These are phyloP conservation scores for Pachymerium ferrugineum DNA, from an alignment of 2,888 invertebrate genomes.

Conservation along the genomic window DNA sequence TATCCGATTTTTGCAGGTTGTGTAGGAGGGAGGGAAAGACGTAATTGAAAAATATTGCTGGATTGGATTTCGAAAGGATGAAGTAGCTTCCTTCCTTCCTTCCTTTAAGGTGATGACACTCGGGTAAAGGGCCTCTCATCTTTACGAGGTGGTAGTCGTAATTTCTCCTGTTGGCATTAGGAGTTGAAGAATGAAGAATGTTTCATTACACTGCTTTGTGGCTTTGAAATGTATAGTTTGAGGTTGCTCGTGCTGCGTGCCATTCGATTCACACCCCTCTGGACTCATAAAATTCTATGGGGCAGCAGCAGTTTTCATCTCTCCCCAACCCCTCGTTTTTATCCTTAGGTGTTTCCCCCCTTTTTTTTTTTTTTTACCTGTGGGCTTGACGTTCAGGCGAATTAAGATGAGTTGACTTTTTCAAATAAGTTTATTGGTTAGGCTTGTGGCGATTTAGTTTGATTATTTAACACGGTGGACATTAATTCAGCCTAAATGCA, in stretches of 20 bases:
- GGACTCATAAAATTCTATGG: constrained; percentile 19
- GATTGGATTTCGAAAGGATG: neutral
- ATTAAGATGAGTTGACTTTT: neutral
- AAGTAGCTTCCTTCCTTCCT: constrained; percentile 1
- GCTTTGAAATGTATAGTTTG: constrained; percentile 19
- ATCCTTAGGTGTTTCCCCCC: neutral
- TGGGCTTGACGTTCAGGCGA: too few species aligned
- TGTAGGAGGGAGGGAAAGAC: too few species aligned
- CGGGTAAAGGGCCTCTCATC: neutral
- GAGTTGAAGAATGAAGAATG: constrained; percentile 19
- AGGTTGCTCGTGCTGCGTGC: constrained; percentile 16
- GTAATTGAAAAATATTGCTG: neutral
- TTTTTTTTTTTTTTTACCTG: neutral
- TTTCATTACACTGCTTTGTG: constrained; percentile 19
- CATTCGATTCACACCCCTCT: constrained; percentile 13
- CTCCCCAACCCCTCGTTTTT: neutral
- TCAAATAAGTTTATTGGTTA: neutral
- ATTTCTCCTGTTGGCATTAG: constrained; percentile 10
- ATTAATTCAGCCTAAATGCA: constrained; percentile 7
- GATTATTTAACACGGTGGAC: neutral
- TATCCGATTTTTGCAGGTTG: neutral
- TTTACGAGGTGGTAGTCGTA: constrained; percentile 5
- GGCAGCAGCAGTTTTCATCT: neutral
- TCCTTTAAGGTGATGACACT: neutral
- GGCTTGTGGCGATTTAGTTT: neutral